These are phyloP conservation scores for Pachydiplax longipennis DNA, from an alignment of 2,888 invertebrate genomes.

Conservation along the genomic window DNA sequence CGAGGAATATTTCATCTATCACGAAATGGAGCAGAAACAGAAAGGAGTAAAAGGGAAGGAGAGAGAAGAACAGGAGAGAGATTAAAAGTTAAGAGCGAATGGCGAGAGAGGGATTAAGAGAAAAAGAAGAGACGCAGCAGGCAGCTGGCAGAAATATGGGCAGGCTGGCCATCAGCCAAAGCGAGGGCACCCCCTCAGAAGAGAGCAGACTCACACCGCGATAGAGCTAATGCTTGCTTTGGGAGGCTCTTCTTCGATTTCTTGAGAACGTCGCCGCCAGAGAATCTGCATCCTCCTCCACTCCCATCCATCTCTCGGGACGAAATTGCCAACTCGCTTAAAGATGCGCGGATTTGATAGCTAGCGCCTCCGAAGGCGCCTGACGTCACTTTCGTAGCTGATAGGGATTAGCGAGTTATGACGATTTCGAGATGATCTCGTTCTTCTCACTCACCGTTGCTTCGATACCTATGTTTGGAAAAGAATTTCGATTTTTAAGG, in stretches of 20 bases:
- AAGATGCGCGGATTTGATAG: neutral
- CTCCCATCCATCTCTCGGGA: neutral
- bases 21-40: no score
- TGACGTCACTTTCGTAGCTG: neutral
- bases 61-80: neutral
- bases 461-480: no score
- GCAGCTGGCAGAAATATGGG: slow-evolving; percentile 1
- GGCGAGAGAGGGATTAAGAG: neutral
- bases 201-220: neutral
- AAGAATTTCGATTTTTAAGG: no score
- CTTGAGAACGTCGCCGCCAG: neutral
- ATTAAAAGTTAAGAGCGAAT: neutral
- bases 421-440: neutral
- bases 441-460: no score
- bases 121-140: neutral
- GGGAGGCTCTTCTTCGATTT: neutral
- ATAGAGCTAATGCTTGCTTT: neutral
- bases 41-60: neutral
- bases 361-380: neutral
- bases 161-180: slow-evolving; percentile 31
- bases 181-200: neutral
- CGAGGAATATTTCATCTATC: no score
- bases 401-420: neutral
- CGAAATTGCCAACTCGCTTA: neutral
- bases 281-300: neutral